phyloP scores from a whole-genome alignment of 2,888 invertebrate species.

The Trichogramma evanescens region DNA sequence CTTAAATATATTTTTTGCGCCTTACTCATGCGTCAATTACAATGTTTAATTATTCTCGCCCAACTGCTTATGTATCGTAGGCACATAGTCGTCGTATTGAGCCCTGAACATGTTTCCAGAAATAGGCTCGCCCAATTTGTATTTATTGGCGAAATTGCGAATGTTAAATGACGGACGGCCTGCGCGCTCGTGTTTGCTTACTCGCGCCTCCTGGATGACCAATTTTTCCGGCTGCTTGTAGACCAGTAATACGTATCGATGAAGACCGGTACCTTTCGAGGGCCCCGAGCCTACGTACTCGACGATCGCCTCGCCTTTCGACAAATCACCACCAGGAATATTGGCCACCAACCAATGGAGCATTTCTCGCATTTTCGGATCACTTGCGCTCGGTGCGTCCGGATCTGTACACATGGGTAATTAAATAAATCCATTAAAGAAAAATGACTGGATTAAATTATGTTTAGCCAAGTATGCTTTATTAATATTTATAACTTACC shows the following conservation, averaged over 20 bases:
- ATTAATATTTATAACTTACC: conserved; percentile 6
- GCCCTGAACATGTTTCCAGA: conserved; percentile 56
- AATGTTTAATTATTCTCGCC: conserved; percentile 13
- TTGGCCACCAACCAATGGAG: conserved; percentile 45
- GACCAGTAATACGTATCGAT: conserved; percentile 42
- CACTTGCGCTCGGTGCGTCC: conserved; percentile 37
- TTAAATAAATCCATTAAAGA: not conserved
- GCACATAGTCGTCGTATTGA: conserved; percentile 57
- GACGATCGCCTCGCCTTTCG: conserved; percentile 40
- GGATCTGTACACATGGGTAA: conserved; percentile 33
- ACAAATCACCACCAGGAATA: conserved; percentile 41
- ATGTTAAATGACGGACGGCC: conserved; percentile 55
- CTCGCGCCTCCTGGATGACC: conserved; percentile 39
- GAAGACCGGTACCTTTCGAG: conserved; percentile 35
- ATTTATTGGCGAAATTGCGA: conserved; percentile 54
- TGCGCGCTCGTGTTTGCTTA: conserved; percentile 41
- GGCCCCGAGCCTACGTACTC: conserved; percentile 45
- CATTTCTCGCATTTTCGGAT: conserved; percentile 36
- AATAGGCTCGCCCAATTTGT: conserved; percentile 53
- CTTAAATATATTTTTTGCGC: too few relatives aligned
- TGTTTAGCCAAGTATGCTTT: not conserved
- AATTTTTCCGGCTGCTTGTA: conserved; percentile 43
- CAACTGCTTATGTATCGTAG: conserved; percentile 44
- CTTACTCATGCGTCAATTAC: not conserved
- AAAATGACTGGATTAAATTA: not conserved